These are phyloP conservation scores for Drosophila mulleri DNA, from an alignment of 2,888 invertebrate species.

Conservation along the genomic window DNA sequence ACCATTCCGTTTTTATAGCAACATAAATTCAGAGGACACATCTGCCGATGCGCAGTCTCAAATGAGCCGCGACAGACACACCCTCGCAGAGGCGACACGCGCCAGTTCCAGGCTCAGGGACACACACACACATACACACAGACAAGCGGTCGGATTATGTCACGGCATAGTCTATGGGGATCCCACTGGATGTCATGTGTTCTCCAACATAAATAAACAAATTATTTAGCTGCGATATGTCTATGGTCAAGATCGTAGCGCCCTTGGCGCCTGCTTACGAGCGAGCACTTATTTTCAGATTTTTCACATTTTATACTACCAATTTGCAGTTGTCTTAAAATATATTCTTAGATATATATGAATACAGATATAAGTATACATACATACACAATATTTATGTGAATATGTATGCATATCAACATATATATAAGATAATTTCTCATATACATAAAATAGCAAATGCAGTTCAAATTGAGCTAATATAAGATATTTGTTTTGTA, in stretches of 20 bases:
- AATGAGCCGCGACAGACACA: slow-evolving; percentile 55
- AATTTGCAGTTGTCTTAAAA: slow-evolving; percentile 51
- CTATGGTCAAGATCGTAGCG: slow-evolving; percentile 60
- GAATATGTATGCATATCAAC: background rate
- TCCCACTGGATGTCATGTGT: slow-evolving; percentile 19
- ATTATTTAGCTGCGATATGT: slow-evolving; percentile 12
- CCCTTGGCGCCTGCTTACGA: slow-evolving; percentile 56
- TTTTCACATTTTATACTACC: slow-evolving; percentile 42
- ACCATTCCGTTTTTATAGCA: slow-evolving; percentile 58
- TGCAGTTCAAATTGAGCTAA: background rate
- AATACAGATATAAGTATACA: slow-evolving; percentile 7
- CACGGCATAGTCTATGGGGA: slow-evolving; percentile 8
- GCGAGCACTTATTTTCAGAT: slow-evolving; percentile 32
- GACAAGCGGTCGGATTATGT: slow-evolving; percentile 42
- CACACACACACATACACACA: slow-evolving; percentile 24
- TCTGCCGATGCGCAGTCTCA: slow-evolving; percentile 44
- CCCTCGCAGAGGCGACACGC: slow-evolving; percentile 38
- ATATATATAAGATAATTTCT: slow-evolving; percentile 1
- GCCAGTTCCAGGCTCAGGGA: slow-evolving; percentile 38
- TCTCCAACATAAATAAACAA: slow-evolving; percentile 32
- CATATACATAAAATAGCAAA: slow-evolving; percentile 6
- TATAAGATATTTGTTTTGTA: background rate
- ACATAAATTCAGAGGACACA: slow-evolving; percentile 67
- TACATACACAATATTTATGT: background rate
- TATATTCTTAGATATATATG: slow-evolving; percentile 24